Evolutionary conservation across 1,140 invertebrate genomes (phyloP).

Genomic region (Pseudomyrmex concolor): DNA sequence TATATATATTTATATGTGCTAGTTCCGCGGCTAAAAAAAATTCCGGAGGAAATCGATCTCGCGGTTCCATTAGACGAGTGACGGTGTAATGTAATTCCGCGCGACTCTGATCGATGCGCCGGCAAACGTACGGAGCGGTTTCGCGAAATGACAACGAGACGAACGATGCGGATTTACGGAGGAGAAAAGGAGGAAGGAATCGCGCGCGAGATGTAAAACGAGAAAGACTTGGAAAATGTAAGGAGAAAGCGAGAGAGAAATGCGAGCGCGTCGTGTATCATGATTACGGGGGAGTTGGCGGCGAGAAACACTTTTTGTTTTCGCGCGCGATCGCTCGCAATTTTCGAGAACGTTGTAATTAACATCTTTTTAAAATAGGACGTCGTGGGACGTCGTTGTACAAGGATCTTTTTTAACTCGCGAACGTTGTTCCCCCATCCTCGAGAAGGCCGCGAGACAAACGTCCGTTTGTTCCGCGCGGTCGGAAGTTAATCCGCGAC

Average conservation of each 20-base stretch:
- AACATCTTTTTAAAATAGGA: neutral
- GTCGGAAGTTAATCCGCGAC: conserved; percentile 59
- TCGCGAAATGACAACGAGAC: conserved; percentile 17
- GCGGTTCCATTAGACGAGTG: conserved; percentile 4
- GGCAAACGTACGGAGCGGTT: conserved; percentile 17
- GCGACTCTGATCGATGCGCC: conserved; percentile 32
- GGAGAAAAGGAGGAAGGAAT: neutral
- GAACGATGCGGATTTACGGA: conserved; percentile 39
- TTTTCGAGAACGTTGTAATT: conserved; percentile 44
- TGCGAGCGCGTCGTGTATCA: conserved; percentile 37
- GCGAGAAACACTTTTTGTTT: conserved; percentile 31
- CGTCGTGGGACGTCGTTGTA: neutral
- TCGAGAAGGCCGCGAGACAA: conserved; percentile 22
- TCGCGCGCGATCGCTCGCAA: conserved; percentile 27
- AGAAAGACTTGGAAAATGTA: neutral
- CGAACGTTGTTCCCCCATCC: conserved; percentile 30
- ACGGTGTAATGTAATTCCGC: conserved; percentile 2
- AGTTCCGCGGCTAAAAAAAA: neutral
- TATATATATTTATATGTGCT: neutral
- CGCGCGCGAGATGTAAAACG: conserved; percentile 13
- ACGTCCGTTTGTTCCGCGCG: conserved; percentile 50
- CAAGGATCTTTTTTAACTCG: conserved; percentile 27
- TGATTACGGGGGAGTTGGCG: conserved; percentile 12
- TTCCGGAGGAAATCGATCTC: neutral
- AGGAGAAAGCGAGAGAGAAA: neutral